A percentile compares a stretch with the other conserved stretches of the same genome.
Evolutionary conservation across 2,888 invertebrate species (phyloP).

Genomic region (Pyrrhosoma nymphula): DNA sequence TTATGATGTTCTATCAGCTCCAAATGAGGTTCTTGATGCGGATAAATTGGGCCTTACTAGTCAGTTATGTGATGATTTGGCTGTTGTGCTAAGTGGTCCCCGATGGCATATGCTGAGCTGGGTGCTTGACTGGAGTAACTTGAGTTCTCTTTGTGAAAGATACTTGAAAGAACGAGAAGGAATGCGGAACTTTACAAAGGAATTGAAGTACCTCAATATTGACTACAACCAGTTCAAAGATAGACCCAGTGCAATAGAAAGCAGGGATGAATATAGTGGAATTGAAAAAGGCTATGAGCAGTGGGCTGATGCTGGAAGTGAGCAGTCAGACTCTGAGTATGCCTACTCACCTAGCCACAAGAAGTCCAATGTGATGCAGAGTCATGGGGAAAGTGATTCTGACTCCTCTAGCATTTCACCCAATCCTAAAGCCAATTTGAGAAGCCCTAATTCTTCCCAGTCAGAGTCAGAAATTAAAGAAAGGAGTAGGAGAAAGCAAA

Average conservation of each 20-base stretch:
- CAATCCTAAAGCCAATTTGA: conserved; percentile 72
- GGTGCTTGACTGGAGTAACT: conserved; percentile 83
- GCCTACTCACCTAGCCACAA: conserved; percentile 1
- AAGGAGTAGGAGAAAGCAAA: conserved; percentile 74
- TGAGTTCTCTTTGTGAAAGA: conserved; percentile 81
- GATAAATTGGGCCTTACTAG: conserved; percentile 84
- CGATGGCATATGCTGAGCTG: conserved; percentile 86
- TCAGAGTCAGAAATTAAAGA: conserved; percentile 76
- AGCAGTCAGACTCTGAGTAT: conserved; percentile 54
- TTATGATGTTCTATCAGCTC: conserved; percentile 75
- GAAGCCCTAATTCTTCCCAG: conserved; percentile 76
- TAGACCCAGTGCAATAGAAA: conserved; percentile 82
- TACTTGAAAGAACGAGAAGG: conserved; percentile 77
- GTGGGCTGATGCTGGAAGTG: conserved; percentile 75
- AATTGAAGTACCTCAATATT: conserved; percentile 87
- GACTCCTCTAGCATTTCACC: conserved; percentile 67
- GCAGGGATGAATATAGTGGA: conserved; percentile 80
- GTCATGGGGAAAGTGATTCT: conserved; percentile 68
- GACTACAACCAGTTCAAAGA: conserved; percentile 85
- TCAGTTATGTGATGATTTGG: conserved; percentile 85
- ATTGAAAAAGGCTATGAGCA: conserved; percentile 83
- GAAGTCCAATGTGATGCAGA: conserved; percentile 45
- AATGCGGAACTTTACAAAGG: conserved; percentile 82
- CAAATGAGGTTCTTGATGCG: conserved; percentile 81
- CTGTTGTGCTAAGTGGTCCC: conserved; percentile 85